Conservation (phyloP, 2,113 vertebrate genomes). For the Felis chaus region DNA sequence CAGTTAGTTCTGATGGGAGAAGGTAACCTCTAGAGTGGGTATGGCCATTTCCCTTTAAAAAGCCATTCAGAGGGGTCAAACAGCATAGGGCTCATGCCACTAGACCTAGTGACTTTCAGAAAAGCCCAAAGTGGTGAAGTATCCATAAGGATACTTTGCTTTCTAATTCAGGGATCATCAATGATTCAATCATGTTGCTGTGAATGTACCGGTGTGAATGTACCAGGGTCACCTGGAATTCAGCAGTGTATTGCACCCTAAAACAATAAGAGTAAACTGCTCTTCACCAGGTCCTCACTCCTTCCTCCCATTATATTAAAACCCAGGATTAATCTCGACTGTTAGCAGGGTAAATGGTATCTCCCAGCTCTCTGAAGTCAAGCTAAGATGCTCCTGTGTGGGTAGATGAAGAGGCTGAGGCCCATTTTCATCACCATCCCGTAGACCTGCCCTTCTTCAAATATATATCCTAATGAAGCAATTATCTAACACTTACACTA, state of each 20-base stretch:
- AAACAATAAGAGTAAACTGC: neutral
- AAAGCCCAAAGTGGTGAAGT: neutral
- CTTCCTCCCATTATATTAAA: slow-evolving; percentile 8
- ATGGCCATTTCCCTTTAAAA: neutral
- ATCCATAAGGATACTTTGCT: neutral
- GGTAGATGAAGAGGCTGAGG: slow-evolving; percentile 11
- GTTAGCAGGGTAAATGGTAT: neutral
- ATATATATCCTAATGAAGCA: slow-evolving; percentile 64
- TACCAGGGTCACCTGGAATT: neutral
- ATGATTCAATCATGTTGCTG: neutral
- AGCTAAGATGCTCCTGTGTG: neutral
- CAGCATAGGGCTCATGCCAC: neutral
- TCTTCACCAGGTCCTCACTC: neutral
- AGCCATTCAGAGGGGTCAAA: slow-evolving; percentile 8
- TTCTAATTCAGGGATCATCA: neutral
- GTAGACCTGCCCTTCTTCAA: slow-evolving; percentile 24
- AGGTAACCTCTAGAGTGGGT: neutral
- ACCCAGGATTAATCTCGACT: neutral
- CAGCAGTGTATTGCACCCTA: neutral
- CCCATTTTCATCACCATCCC: neutral
- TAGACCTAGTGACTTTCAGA: neutral
- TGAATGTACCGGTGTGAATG: neutral
- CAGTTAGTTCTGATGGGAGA: neutral
- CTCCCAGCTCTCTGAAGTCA: neutral
- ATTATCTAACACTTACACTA: slow-evolving; percentile 74